These are phyloP conservation scores for Drosophila setosimentum DNA, from an alignment of 2,888 invertebrate genomes.

Conservation along the genomic window DNA sequence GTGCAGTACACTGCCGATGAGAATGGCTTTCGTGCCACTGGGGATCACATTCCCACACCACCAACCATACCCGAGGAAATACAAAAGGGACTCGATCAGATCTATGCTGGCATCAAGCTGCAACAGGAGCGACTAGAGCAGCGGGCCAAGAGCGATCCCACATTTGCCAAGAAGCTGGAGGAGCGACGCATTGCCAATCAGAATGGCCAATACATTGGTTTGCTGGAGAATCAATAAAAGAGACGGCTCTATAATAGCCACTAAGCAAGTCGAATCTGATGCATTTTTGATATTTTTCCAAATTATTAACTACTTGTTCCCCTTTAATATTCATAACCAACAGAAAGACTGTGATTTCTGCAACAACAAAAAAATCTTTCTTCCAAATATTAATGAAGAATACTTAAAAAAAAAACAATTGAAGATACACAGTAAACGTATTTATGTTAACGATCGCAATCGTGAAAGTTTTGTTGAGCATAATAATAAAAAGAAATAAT, in stretches of 20 bases:
- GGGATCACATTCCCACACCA: conserved; percentile 93
- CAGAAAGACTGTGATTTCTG: conserved; percentile 66
- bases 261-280: conserved; percentile 32
- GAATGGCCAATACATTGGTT: conserved; percentile 87
- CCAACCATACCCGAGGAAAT: conserved; percentile 94
- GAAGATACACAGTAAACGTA: conserved; percentile 40
- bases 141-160: conserved; percentile 84
- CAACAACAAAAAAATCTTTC: conserved; percentile 22
- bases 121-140: conserved; percentile 87
- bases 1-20: conserved; percentile 93
- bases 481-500: conserved; percentile 36
- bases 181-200: conserved; percentile 86
- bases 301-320: conserved; percentile 21
- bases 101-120: conserved; percentile 92
- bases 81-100: conserved; percentile 94
- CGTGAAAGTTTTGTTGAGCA: conserved; percentile 70
- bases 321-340: conserved; percentile 18
- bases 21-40: conserved; percentile 92
- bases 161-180: conserved; percentile 84
- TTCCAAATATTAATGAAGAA: conserved; percentile 22
- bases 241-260: conserved; percentile 8
- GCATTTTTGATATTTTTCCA: conserved; percentile 32
- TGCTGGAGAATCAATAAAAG: conserved; percentile 80
- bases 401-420: conserved; percentile 9
- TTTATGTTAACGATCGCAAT: conserved; percentile 71